Evolutionary conservation across 2,797 vertebrate genomes (phyloP).

Genomic region (Spatula versicolor): DNA sequence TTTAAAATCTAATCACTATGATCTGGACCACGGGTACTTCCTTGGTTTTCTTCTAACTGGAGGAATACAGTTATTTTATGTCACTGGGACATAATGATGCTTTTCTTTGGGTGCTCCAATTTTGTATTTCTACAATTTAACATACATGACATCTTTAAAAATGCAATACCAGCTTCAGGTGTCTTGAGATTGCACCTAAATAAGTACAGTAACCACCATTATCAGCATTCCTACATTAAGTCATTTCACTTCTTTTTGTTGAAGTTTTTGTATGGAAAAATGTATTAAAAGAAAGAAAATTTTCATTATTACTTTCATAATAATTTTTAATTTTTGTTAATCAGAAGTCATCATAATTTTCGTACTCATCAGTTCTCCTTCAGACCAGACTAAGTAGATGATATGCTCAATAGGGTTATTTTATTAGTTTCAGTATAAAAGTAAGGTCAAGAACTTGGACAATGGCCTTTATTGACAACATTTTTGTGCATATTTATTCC

Average conservation of each 20-base stretch:
- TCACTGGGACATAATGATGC: not conserved
- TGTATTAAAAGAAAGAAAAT: not conserved
- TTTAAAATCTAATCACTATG: not conserved
- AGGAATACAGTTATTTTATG: not conserved
- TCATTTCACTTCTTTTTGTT: not conserved
- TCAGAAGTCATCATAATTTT: not conserved
- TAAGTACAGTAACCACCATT: not conserved
- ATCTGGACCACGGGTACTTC: not conserved
- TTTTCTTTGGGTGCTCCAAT: not conserved
- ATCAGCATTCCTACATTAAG: not conserved
- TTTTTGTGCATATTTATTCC: not conserved
- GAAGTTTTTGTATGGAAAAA: not conserved
- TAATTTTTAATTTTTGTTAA: not conserved
- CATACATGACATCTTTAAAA: not conserved
- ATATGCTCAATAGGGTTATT: not conserved
- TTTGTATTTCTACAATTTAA: not conserved
- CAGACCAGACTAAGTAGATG: not conserved
- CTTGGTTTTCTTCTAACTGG: not conserved
- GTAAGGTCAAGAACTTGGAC: not conserved
- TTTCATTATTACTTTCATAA: not conserved
- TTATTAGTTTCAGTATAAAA: not conserved
- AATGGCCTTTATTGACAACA: not conserved
- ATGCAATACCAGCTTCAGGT: not conserved
- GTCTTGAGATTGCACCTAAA: not conserved
- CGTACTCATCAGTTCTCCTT: not conserved